Evolutionary conservation across 1,140 invertebrate genomes (phyloP).

Genomic region (Drosophila leontia): DNA sequence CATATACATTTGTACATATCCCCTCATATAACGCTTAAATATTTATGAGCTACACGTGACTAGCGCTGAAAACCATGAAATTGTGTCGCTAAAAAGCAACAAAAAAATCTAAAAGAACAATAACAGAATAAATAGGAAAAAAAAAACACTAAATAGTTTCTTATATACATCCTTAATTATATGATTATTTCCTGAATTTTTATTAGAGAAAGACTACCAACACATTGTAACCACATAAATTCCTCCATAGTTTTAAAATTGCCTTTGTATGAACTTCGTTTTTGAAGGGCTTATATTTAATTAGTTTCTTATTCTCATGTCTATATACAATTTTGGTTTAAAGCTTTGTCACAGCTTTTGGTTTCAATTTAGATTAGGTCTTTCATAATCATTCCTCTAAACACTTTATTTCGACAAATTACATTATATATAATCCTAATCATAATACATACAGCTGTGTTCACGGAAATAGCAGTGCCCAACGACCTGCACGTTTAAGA

Average conservation of each 20-base stretch:
- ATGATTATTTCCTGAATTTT: too few relatives aligned
- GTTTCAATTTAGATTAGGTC: background rate
- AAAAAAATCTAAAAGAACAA: background rate
- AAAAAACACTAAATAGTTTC: background rate
- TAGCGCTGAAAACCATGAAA: slow-evolving; percentile 51
- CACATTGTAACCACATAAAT: too few relatives aligned
- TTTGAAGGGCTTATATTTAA: too few relatives aligned
- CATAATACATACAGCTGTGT: too few relatives aligned
- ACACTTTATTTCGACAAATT: background rate
- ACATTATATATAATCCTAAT: too few relatives aligned
- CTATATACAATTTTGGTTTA: background rate
- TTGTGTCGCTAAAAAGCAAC: slow-evolving; percentile 8
- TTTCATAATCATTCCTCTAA: background rate
- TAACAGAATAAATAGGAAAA: background rate
- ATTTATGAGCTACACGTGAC: slow-evolving; percentile 79
- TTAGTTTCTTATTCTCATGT: background rate
- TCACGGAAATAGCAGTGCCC: too few relatives aligned
- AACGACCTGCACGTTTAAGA: too few relatives aligned
- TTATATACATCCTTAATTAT: too few relatives aligned
- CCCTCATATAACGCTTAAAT: slow-evolving; percentile 57
- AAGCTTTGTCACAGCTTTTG: background rate
- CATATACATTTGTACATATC: background rate
- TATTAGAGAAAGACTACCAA: too few relatives aligned
- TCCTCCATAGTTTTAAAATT: too few relatives aligned
- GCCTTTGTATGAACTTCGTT: too few relatives aligned